Evolutionary conservation across 2,888 invertebrate genomes (phyloP).

Genomic region (Netelia fuscicornis): DNA sequence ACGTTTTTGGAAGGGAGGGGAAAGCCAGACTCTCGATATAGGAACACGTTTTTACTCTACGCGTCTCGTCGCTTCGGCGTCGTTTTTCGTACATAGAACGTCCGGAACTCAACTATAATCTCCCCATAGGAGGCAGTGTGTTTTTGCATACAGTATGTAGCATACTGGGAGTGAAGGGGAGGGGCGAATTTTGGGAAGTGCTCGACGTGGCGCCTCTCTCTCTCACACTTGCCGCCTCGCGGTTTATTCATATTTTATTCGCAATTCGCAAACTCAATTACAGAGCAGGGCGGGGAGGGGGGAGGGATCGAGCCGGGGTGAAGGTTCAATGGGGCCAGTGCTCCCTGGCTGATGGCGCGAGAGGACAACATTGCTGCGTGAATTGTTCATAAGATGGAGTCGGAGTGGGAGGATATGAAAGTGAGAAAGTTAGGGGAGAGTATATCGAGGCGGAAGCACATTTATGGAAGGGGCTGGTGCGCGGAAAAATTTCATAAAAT

Average conservation of each 20-base stretch:
- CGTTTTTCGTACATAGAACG: slow-evolving; percentile 28
- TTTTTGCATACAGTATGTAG: slow-evolving; percentile 23
- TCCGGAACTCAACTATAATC: slow-evolving; percentile 34
- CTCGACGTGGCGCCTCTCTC: slow-evolving; percentile 42
- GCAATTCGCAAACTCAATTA: slow-evolving; percentile 74
- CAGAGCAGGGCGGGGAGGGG: slow-evolving; percentile 52
- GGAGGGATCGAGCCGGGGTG: slow-evolving; percentile 13
- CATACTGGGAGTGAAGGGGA: not conserved
- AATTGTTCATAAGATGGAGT: slow-evolving; percentile 71
- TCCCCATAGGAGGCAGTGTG: slow-evolving; percentile 6
- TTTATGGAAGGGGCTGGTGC: not conserved
- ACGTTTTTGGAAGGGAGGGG: not conserved
- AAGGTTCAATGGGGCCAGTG: slow-evolving; percentile 38
- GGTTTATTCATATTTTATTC: slow-evolving; percentile 72
- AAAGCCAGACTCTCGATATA: not conserved
- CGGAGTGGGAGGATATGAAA: slow-evolving; percentile 33
- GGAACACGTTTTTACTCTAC: not conserved
- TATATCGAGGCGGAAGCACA: slow-evolving; percentile 24
- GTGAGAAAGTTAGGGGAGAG: slow-evolving; percentile 56
- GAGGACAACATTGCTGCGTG: slow-evolving; percentile 68
- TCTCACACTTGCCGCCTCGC: slow-evolving; percentile 37
- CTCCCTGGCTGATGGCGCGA: slow-evolving; percentile 61
- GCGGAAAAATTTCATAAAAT: slow-evolving; percentile 37
- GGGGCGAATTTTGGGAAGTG: slow-evolving; percentile 51
- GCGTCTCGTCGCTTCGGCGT: slow-evolving; percentile 44